These are phyloP conservation scores for Macrotis lagotis DNA, from an alignment of 2,113 vertebrate species.

Conservation along the genomic window DNA sequence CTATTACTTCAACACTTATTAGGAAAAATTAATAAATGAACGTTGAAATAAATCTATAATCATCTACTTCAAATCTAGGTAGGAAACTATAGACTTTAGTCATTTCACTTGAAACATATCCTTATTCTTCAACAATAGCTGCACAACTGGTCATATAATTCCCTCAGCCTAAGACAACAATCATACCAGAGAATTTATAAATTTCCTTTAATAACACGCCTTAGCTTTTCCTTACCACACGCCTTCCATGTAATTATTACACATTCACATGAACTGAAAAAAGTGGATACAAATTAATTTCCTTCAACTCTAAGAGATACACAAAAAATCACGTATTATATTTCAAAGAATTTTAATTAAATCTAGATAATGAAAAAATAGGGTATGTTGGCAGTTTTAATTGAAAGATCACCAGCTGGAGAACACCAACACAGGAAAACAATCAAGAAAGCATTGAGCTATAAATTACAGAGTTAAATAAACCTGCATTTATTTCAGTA, in stretches of 20 bases:
- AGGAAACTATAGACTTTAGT: background rate
- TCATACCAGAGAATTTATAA: background rate
- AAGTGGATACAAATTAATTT: conserved; percentile 64
- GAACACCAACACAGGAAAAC: conserved; percentile 61
- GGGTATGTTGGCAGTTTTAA: conserved; percentile 70
- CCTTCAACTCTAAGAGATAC: conserved; percentile 53
- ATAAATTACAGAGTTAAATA: conserved; percentile 67
- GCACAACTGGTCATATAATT: background rate
- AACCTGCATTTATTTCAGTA: conserved; percentile 61
- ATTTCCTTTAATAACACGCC: background rate
- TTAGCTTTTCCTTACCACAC: conserved; percentile 2
- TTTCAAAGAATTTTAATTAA: conserved; percentile 79
- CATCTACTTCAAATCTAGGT: background rate
- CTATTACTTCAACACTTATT: background rate
- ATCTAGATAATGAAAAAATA: conserved; percentile 71
- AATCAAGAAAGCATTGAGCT: conserved; percentile 51
- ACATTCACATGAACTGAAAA: conserved; percentile 41
- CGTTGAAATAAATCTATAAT: background rate
- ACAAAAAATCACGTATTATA: conserved; percentile 51
- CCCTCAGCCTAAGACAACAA: background rate
- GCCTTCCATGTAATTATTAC: conserved; percentile 54
- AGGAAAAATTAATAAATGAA: background rate
- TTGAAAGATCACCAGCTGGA: conserved; percentile 73
- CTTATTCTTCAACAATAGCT: background rate
- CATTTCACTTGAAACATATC: rapidly evolving